phyloP scores from a whole-genome alignment of 2,888 invertebrate genomes.

The Sipha maydis region DNA sequence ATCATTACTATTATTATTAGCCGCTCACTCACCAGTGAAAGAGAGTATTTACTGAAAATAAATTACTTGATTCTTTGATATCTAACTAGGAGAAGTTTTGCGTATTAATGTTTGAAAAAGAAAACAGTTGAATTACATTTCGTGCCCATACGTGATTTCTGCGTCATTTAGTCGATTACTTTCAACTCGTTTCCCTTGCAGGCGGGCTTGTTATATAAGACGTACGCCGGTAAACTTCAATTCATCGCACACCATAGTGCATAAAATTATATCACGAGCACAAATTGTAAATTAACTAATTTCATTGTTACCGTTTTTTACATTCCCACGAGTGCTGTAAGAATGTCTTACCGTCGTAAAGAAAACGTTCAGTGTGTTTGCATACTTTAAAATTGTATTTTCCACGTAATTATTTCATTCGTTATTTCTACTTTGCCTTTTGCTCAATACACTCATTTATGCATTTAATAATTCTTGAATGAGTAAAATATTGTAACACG shows the following conservation, averaged over 20 bases:
- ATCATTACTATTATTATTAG: conserved; percentile 14
- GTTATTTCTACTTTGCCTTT: not conserved
- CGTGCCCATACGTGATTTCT: not conserved
- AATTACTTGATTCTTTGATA: not conserved
- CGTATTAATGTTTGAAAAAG: no score
- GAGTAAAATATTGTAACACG: no score
- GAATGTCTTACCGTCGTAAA: not conserved
- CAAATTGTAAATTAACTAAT: not conserved
- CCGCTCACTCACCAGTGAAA: not conserved
- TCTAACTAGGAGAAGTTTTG: no score
- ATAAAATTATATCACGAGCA: not conserved
- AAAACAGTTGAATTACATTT: not conserved
- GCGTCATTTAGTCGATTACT: no score
- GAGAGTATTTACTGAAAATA: not conserved
- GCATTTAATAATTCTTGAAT: no score
- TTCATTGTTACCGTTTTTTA: not conserved
- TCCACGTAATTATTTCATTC: not conserved
- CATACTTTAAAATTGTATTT: not conserved
- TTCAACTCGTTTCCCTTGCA: no score
- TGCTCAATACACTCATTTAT: no score
- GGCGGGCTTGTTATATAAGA: no score
- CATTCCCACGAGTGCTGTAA: not conserved
- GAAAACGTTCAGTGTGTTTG: not conserved
- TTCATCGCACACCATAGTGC: not conserved
- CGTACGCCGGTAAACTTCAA: not conserved